A percentile compares a stretch with the other conserved stretches of the same genome.
phyloP scores from a whole-genome alignment of 2,113 vertebrate species.

The Centropristis striata region DNA sequence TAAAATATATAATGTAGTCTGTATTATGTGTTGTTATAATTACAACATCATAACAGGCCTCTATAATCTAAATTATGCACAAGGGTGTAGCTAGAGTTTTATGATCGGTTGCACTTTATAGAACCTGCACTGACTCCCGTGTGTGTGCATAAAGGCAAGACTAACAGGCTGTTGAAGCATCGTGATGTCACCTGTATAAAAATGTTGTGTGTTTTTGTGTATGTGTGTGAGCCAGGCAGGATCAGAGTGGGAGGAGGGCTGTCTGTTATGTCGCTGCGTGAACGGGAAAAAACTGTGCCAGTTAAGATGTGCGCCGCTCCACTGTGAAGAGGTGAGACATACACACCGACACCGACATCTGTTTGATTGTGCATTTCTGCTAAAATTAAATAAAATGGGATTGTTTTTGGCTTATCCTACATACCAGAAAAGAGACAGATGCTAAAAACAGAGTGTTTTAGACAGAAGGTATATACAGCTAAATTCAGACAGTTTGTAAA shows the following conservation, averaged over 20 bases:
- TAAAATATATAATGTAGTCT: neutral
- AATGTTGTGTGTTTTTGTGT: conserved; percentile 42
- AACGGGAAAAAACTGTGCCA: conserved; percentile 75
- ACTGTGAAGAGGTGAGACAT: conserved; percentile 75
- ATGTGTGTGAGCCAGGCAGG: conserved; percentile 72
- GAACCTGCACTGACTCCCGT: conserved; percentile 3
- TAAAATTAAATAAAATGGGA: neutral
- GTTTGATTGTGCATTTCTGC: neutral
- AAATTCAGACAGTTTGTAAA: too few species aligned
- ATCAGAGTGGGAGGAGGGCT: conserved; percentile 79
- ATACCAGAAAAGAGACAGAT: neutral
- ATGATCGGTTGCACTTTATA: neutral
- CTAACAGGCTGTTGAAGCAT: too few species aligned
- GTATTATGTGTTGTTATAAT: conserved; percentile 15
- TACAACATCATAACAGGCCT: conserved; percentile 8
- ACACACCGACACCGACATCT: neutral
- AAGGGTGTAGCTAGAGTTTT: neutral
- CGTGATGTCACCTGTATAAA: too few species aligned
- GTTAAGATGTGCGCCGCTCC: conserved; percentile 66
- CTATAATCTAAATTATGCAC: neutral
- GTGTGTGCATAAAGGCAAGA: conserved; percentile 4
- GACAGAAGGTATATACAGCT: too few species aligned
- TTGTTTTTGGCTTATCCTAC: neutral
- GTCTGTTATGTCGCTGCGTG: conserved; percentile 75
- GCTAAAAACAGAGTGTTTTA: too few species aligned